A percentile compares a stretch with the other conserved stretches of the same genome.
Conservation (phyloP, 2,113 vertebrate species). For the Myiopsitta monachus region DNA sequence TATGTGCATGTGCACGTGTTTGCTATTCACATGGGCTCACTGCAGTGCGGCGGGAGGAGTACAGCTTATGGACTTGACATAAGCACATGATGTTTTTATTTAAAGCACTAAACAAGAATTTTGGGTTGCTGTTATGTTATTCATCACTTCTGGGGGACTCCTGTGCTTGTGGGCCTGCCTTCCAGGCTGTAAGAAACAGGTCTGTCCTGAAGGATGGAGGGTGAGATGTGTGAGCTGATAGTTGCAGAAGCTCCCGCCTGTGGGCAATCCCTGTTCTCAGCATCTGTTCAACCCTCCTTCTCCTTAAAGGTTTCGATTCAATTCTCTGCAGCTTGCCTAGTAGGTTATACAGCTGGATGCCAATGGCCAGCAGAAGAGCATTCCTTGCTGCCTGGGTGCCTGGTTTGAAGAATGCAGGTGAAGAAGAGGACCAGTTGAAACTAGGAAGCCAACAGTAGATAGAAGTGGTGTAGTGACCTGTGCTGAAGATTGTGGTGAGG, state of each 20-base stretch:
- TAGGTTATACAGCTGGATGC: neutral
- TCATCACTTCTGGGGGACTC: neutral
- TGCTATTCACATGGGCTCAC: conserved; percentile 17
- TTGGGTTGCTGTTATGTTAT: neutral
- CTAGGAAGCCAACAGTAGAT: neutral
- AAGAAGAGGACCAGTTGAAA: neutral
- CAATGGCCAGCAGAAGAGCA: neutral
- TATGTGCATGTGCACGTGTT: neutral
- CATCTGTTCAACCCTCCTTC: neutral
- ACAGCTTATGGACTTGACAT: neutral
- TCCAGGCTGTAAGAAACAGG: neutral
- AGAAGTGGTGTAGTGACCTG: neutral
- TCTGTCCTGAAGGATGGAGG: neutral
- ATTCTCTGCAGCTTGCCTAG: neutral
- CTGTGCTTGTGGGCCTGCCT: neutral
- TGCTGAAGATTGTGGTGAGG: neutral
- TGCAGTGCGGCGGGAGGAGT: neutral
- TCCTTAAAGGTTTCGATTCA: neutral
- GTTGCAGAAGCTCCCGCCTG: neutral
- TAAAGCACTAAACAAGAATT: neutral
- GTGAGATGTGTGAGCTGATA: neutral
- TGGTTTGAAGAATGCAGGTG: neutral
- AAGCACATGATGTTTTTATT: neutral
- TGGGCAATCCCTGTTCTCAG: neutral
- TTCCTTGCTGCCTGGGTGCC: neutral